Base-by-base conservation (phyloP, 2,797 vertebrate species). In the Morus bassanus region DNA sequence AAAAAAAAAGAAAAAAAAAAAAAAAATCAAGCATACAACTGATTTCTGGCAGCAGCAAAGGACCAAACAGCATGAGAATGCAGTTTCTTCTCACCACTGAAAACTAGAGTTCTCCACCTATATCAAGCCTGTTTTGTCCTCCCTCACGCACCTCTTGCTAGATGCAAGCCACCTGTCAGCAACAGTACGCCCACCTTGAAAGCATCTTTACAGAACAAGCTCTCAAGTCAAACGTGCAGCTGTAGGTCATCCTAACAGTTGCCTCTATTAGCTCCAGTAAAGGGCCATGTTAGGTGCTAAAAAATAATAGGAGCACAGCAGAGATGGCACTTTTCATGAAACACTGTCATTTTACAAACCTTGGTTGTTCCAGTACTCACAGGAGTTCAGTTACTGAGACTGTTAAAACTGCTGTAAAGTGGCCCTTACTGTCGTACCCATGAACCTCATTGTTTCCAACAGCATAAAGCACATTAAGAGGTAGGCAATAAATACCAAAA, bases 401-500 rank as follows among this genome's bases (percentile, higher is more conserved):
- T 6, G 43, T 18, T 79, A 60, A 60, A 76, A 27, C 8, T 75
- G 45, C 21, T 50, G 41, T 50, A 19, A 76, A 54, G 9, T 19
- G 11, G n/a, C 45, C 37, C 12, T 10, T 22, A 16, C 31, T 41
- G 30, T 4, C 9, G 2, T 23, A 91, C 35, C 39, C 13, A 72
- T 0, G 0, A 81, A 17, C 12, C 45, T 56, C 5, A 0, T 2
- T 13, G n/a, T n/a, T 85, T 85, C 46, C 63, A 82, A 64, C 31
- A 54, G 13, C 12, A 27, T 35, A 35, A n/a, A 68, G 27, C 33
- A 15, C 5, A 45, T 28, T 33, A 39, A 72, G 31, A 89, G 9
- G 23, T 6, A 87, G 43, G 28, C 25, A 51, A 70, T 11, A 23
- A 82, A n/a, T 7, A 85, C 6, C 12, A 39, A 65, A 90, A 88